Evolutionary conservation across 2,888 invertebrate genomes (phyloP), one percentile per base, ranked within the genome.

Genomic region (Yponomeuta malinellus): DNA sequence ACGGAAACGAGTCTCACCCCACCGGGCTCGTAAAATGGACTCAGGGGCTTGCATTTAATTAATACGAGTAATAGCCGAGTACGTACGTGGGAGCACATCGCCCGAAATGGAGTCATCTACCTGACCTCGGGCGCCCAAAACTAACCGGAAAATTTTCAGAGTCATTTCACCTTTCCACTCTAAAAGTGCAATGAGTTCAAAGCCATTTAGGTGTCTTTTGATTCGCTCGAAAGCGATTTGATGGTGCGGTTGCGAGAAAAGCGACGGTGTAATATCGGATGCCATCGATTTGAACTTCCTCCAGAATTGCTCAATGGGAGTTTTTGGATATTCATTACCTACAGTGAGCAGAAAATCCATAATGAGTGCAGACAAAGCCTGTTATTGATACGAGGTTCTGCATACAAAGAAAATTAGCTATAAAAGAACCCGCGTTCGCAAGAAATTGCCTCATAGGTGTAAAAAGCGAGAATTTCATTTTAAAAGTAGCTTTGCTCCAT

Each of bases 41-140:
- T 89, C 88, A 78, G 86, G 83, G 86, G 88, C 87, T 88, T 89
- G 90, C 89, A 89, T 89, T 89, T 89, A 90, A 90, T 90, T 90
- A 90, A 89, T 90, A 87, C 88, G 82, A 84, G 85, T 84, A 85
- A 82, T 84, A 82, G 78, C 83, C 52, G 52, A 59, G 15, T 59
- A 59, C 52, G 15, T 85, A 89, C 87, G 87, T 88, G 88, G 81
- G 81, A 83, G 85, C 83, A 84, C 85, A 85, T 86, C 83, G 81
- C 79, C 75, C 52, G 52, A 59, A 59, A 59, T 59, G 52, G 52
- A 59, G 83, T 79, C 43, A 43, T 86, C 88, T 88, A 83, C 79
- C 88, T 85, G 85, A 83, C 85, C 84, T 86, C 85, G 83, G 85
- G 3, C 23, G 63, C n/a, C 64, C 33, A 29, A 29, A 65, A 29